Percentiles rank a stretch among this genome's conserved stretches.
phyloP scores from a whole-genome alignment of 1,140 invertebrate genomes.

The Drepana arcuata region DNA sequence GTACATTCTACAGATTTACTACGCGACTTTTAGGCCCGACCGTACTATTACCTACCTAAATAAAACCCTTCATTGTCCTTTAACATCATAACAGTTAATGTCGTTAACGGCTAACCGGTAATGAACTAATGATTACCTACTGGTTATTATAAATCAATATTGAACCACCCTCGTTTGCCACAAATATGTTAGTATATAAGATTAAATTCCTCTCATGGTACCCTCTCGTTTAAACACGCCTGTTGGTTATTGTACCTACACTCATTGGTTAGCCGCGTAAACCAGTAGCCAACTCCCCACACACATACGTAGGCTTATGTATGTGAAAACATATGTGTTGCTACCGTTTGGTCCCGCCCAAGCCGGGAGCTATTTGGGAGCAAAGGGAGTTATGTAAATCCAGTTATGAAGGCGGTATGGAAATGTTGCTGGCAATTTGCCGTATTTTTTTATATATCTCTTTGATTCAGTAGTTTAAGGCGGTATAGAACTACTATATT shows the following conservation, averaged over 20 bases:
- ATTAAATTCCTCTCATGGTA: not conserved
- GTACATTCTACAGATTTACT: too few relatives aligned
- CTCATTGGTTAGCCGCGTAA: constrained; percentile 65
- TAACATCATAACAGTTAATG: not conserved
- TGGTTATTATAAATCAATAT: not conserved
- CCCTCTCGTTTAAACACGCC: not conserved
- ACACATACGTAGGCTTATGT: constrained; percentile 19
- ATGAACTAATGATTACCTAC: not conserved
- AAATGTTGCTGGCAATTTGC: too few relatives aligned
- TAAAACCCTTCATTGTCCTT: not conserved
- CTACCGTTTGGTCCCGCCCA: constrained; percentile 31
- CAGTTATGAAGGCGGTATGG: too few relatives aligned
- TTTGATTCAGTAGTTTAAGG: too few relatives aligned
- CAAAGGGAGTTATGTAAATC: constrained; percentile 2
- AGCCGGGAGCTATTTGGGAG: constrained; percentile 15
- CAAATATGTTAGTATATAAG: not conserved
- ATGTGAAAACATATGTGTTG: too few relatives aligned
- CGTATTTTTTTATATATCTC: too few relatives aligned
- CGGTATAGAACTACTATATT: too few relatives aligned
- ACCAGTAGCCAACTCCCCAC: constrained; percentile 53
- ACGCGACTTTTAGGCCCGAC: too few relatives aligned
- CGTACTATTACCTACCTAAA: too few relatives aligned
- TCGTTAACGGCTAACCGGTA: not conserved
- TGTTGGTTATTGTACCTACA: constrained; percentile 20
- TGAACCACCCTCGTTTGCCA: not conserved